Percentiles rank a stretch among this genome's conserved stretches.
Conservation (phyloP, 2,888 invertebrate genomes). For the Cabera pusaria region DNA sequence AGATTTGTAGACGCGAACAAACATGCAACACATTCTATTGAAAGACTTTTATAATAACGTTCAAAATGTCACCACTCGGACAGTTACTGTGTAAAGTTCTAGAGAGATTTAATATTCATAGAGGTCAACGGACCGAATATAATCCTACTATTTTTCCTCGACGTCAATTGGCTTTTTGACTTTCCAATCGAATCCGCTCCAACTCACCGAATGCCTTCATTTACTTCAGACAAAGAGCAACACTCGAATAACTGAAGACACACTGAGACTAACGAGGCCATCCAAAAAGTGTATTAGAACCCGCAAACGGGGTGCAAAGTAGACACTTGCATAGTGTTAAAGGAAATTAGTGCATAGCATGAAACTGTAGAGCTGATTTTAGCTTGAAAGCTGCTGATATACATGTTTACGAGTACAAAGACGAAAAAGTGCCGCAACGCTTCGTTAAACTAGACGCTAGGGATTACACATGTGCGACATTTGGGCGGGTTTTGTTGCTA, state of each 20-base stretch:
- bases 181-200: too few species aligned
- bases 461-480: conserved; percentile 61
- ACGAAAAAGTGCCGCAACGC: conserved; percentile 67
- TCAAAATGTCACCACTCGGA: too few species aligned
- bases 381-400: conserved; percentile 24
- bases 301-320: conserved; percentile 48
- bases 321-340: conserved; percentile 20
- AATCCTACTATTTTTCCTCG: too few species aligned
- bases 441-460: conserved; percentile 68
- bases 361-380: conserved; percentile 40
- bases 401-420: conserved; percentile 61
- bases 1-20: too few species aligned
- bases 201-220: conserved; percentile 1
- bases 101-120: too few species aligned
- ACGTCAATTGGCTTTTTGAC: too few species aligned
- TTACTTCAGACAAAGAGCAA: conserved; percentile 28
- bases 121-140: too few species aligned
- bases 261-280: conserved; percentile 50
- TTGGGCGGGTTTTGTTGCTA: conserved; percentile 37
- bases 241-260: conserved; percentile 40
- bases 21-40: too few species aligned
- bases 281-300: conserved; percentile 52
- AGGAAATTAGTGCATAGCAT: conserved; percentile 36
- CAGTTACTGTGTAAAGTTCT: too few species aligned
- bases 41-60: too few species aligned